phyloP scores from a whole-genome alignment of 2,888 invertebrate species.

The Lasioglossum marginatum region DNA sequence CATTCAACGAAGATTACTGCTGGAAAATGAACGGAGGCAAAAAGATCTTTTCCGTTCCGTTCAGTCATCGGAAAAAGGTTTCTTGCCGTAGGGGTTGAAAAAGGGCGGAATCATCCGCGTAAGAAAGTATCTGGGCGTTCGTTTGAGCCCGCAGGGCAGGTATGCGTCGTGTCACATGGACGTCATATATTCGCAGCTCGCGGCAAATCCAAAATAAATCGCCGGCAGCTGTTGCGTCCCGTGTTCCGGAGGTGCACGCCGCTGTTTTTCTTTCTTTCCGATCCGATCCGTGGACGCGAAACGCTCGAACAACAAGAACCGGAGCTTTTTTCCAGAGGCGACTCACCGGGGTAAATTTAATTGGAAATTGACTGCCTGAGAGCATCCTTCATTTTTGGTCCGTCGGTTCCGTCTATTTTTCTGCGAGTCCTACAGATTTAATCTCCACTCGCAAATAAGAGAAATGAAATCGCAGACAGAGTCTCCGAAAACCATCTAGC shows the following conservation, averaged over 20 bases:
- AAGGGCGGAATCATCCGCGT: not conserved
- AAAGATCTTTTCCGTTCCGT: not conserved
- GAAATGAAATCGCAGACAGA: not conserved
- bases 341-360: not conserved
- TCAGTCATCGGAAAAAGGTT: not conserved
- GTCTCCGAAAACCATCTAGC: not conserved
- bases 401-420: not conserved
- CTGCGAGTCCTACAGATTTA: not conserved
- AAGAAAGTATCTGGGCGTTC: not conserved
- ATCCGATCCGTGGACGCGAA: not conserved
- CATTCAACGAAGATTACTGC: no score
- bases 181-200: constrained; percentile 51
- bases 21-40: no score
- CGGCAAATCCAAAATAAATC: constrained; percentile 83
- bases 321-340: not conserved
- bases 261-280: constrained; percentile 15
- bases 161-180: constrained; percentile 50
- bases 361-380: not conserved
- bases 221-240: constrained; percentile 81
- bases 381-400: not conserved
- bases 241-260: constrained; percentile 67
- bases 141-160: constrained; percentile 41
- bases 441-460: not conserved
- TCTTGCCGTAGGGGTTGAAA: not conserved
- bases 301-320: not conserved